Conservation (phyloP, 1,140 invertebrate genomes). For the Phocides pigmalion region DNA sequence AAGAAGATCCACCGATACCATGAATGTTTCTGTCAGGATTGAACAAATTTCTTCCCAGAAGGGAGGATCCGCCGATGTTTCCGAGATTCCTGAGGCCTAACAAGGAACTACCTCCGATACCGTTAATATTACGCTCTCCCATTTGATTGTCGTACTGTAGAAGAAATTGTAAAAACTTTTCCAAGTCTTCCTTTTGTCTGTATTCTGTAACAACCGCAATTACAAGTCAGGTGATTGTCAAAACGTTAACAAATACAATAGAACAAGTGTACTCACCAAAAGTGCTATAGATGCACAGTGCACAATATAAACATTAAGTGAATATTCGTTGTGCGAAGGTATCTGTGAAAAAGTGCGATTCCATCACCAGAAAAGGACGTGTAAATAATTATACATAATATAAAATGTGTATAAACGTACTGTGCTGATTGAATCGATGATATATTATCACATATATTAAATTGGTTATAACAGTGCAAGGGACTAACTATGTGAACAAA, state of each 20-base stretch:
- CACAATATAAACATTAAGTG: conserved; percentile 40
- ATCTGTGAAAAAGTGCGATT: conserved; percentile 57
- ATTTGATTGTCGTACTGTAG: conserved; percentile 55
- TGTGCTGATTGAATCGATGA: conserved; percentile 11
- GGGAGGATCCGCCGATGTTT: conserved; percentile 43
- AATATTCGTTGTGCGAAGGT: conserved; percentile 48
- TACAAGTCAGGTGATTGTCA: not conserved
- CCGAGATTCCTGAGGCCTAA: conserved; percentile 40
- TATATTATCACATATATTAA: not conserved
- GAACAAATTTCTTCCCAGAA: conserved; percentile 41
- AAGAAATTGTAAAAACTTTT: conserved; percentile 62
- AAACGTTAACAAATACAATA: conserved; percentile 1
- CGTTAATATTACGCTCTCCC: conserved; percentile 54
- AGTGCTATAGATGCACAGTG: conserved; percentile 39
- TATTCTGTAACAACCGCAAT: conserved; percentile 61
- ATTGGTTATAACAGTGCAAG: conserved; percentile 15
- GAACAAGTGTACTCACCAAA: conserved; percentile 33
- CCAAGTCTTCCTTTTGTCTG: conserved; percentile 61
- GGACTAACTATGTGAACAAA: conserved; percentile 6
- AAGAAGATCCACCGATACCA: conserved; percentile 49
- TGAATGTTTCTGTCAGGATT: conserved; percentile 52
- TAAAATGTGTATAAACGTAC: not conserved
- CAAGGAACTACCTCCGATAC: conserved; percentile 48
- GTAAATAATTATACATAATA: conserved; percentile 15
- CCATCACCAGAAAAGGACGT: conserved; percentile 55